Conservation (phyloP, 2,113 vertebrate species). For the Aplodontia rufa region DNA sequence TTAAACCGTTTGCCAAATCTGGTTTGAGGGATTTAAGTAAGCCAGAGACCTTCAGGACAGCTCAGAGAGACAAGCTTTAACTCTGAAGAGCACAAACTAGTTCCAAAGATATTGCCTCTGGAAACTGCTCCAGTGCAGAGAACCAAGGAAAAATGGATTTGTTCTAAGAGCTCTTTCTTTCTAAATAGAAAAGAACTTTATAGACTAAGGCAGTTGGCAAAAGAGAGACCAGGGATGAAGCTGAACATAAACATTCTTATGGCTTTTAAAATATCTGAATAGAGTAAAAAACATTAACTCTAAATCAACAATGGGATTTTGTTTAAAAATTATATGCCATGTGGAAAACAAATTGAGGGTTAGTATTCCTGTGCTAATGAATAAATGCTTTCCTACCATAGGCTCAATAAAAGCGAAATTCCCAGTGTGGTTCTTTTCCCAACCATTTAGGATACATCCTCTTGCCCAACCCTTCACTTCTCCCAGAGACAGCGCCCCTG, state of each 20-base stretch:
- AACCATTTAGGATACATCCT: background rate
- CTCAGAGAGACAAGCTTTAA: background rate
- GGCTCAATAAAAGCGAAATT: background rate
- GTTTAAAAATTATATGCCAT: background rate
- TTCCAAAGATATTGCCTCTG: background rate
- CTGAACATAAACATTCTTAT: background rate
- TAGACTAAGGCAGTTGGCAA: background rate
- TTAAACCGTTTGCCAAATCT: background rate
- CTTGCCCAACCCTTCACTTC: background rate
- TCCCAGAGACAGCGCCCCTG: background rate
- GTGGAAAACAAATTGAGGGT: background rate
- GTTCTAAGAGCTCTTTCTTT: background rate
- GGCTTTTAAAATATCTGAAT: background rate
- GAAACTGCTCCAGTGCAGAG: background rate
- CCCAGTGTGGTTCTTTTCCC: background rate
- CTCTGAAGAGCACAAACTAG: background rate
- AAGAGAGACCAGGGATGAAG: background rate
- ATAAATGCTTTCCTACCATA: background rate
- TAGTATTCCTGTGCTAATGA: background rate
- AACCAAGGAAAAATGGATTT: background rate
- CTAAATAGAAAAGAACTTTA: background rate
- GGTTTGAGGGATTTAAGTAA: background rate
- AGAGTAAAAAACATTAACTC: background rate
- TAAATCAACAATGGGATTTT: background rate
- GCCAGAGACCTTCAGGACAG: background rate